A percentile compares a stretch with the other conserved stretches of the same genome.
phyloP scores from a whole-genome alignment of 2,797 vertebrate species.

The Taeniopygia guttata region DNA sequence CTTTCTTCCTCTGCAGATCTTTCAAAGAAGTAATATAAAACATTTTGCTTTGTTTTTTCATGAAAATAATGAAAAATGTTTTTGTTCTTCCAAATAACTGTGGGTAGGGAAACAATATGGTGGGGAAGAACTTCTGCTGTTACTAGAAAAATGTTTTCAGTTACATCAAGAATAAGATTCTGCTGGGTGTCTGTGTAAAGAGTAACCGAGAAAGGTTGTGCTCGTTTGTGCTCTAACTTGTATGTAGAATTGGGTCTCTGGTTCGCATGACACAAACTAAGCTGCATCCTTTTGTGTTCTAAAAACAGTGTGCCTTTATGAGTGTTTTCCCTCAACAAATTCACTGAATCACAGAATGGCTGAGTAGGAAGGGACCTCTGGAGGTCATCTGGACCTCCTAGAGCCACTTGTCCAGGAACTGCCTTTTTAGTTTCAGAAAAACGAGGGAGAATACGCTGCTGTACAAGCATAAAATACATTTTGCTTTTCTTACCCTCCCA shows the following conservation, averaged over 20 bases:
- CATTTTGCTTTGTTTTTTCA: rapidly evolving
- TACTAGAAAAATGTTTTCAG: not conserved
- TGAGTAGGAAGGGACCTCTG: not conserved
- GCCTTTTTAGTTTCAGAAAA: not conserved
- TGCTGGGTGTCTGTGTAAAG: not conserved
- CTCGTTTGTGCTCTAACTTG: not conserved
- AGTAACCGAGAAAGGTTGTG: not conserved
- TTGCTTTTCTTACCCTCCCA: not conserved
- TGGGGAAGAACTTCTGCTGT: not conserved
- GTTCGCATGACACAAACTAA: not conserved
- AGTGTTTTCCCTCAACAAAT: not conserved
- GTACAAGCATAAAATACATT: not conserved
- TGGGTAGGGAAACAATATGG: not conserved
- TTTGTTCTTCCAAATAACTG: not conserved
- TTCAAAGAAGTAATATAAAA: not conserved
- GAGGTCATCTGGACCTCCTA: not conserved
- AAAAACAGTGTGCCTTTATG: not conserved
- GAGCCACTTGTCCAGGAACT: not conserved
- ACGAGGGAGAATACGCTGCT: not conserved
- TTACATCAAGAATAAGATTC: not conserved
- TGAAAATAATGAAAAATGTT: not conserved
- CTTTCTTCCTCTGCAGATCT: not conserved
- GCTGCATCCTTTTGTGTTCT: not conserved
- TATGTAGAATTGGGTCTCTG: not conserved
- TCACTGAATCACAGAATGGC: not conserved